Conservation (phyloP, 1,140 invertebrate species). For the Drosophila guanche region DNA sequence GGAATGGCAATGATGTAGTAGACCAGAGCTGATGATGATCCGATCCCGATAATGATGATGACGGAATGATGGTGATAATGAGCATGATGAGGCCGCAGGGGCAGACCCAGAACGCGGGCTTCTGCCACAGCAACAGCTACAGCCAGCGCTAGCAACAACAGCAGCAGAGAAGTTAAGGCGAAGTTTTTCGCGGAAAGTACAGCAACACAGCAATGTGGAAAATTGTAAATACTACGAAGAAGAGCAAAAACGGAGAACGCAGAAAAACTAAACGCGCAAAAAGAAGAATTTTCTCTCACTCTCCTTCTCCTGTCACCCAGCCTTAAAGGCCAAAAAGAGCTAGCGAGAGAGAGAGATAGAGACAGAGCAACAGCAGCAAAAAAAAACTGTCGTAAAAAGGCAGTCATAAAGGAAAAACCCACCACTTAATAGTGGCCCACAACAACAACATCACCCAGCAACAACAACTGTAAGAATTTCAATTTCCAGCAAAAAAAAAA, state of each 20-base stretch:
- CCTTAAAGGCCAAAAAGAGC: slow-evolving; percentile 57
- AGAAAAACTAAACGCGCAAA: slow-evolving; percentile 82
- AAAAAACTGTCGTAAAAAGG: slow-evolving; percentile 73
- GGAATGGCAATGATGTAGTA: slow-evolving; percentile 61
- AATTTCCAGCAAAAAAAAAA: slow-evolving; percentile 66
- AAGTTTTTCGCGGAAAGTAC: slow-evolving; percentile 22
- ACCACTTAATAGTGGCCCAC: slow-evolving; percentile 73
- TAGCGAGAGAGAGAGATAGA: slow-evolving; percentile 14
- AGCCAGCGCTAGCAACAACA: slow-evolving; percentile 16
- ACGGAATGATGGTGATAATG: slow-evolving; percentile 49
- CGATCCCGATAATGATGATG: slow-evolving; percentile 37
- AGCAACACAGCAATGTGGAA: slow-evolving; percentile 78
- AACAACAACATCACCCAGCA: slow-evolving; percentile 38
- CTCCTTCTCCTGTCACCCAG: slow-evolving; percentile 48
- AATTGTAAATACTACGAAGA: slow-evolving; percentile 73
- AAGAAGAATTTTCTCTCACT: slow-evolving; percentile 73
- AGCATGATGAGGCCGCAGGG: slow-evolving; percentile 26
- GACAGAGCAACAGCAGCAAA: slow-evolving; percentile 26
- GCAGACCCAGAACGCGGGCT: slow-evolving; percentile 13
- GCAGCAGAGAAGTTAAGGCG: slow-evolving; percentile 58
- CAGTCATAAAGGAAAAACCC: slow-evolving; percentile 75
- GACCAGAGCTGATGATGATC: slow-evolving; percentile 33
- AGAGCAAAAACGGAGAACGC: slow-evolving; percentile 77
- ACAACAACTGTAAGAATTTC: slow-evolving; percentile 72
- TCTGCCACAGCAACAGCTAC: slow-evolving; percentile 31